phyloP scores from a whole-genome alignment of 1,140 invertebrate genomes.

The Euschistus heros region DNA sequence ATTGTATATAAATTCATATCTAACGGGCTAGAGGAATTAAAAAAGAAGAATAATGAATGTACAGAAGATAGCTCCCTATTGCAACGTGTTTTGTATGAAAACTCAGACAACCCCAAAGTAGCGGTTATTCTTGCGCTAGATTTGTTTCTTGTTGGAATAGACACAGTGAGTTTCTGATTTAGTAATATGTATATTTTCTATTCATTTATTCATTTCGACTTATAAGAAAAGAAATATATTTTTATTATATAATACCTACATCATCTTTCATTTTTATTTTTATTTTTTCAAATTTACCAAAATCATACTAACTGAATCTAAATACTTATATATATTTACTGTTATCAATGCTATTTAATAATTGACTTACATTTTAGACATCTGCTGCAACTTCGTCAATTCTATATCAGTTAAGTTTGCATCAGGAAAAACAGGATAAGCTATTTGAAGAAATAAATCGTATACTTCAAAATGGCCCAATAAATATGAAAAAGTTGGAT shows the following conservation, averaged over 20 bases:
- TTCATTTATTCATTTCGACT: no score
- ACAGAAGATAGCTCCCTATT: slow-evolving; percentile 47
- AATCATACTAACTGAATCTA: no score
- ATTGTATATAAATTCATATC: slow-evolving; percentile 51
- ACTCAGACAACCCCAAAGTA: slow-evolving; percentile 50
- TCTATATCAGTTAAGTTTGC: slow-evolving; percentile 66
- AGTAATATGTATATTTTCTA: no score
- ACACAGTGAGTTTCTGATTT: slow-evolving; percentile 51
- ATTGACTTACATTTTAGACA: no score
- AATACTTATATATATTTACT: no score
- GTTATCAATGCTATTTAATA: no score
- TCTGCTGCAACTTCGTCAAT: slow-evolving; percentile 66
- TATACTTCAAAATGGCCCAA: slow-evolving; percentile 45
- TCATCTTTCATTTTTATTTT: no score
- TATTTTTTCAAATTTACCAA: no score
- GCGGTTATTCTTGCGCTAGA: slow-evolving; percentile 68
- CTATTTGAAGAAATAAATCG: slow-evolving; percentile 56
- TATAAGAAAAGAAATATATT: no score
- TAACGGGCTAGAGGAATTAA: slow-evolving; percentile 36
- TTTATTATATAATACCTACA: no score
- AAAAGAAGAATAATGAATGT: slow-evolving; percentile 36
- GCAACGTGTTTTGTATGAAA: slow-evolving; percentile 48
- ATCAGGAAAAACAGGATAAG: slow-evolving; percentile 59
- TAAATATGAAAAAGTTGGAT: slow-evolving; percentile 55
- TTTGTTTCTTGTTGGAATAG: slow-evolving; percentile 75